Base-by-base conservation (phyloP, 2,888 invertebrate genomes). In the Athalia cordata region DNA sequence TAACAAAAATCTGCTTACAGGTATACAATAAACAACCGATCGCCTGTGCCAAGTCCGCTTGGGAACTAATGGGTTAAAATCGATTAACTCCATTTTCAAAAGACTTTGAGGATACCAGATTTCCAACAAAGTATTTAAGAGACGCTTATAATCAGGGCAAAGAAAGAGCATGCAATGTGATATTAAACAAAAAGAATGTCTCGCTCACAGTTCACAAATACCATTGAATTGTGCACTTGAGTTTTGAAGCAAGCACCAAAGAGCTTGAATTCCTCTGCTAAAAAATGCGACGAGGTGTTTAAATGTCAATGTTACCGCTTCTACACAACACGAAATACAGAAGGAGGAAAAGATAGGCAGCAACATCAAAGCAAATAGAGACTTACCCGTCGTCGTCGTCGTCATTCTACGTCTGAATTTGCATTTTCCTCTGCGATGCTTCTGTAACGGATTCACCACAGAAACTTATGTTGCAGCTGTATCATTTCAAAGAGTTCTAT, bases 351-450 rank as follows among this genome's bases (percentile, higher is more conserved):
- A 72, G 72, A 72, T 15, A 72, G 72, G 57, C 59, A 59, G 72
- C 72, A 59, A 72, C 72, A 72, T 72, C 72, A 72, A 72, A 72
- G 72, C 72, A 47, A 52, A 29, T 29, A 29, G 29, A 50, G 68
- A 55, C 15, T 52, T 66, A 66, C 66, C 68, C 50, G 67, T 45
- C 49, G 4, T 55, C 55, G 55, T 55, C 9, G 70, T 43, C 45
- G 43, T 43, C 70, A 43, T 70, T 15, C 70, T 70, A 52, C 57
- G 70, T 45, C 45, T 29, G 29, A 29, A 29, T 29, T 29, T 29
- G 29, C 29, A 29, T 2, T 55, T 52, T 70, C 15, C 70, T 70
- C 57, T 70, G 62, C 29, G 45, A 5, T 29, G n/a, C 52, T 68
- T 43, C 55, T 55, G 9, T 29, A 52, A 43, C 55, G 52, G 55